Conservation (phyloP, 2,113 vertebrate genomes). For the Melanocharis versteri region DNA sequence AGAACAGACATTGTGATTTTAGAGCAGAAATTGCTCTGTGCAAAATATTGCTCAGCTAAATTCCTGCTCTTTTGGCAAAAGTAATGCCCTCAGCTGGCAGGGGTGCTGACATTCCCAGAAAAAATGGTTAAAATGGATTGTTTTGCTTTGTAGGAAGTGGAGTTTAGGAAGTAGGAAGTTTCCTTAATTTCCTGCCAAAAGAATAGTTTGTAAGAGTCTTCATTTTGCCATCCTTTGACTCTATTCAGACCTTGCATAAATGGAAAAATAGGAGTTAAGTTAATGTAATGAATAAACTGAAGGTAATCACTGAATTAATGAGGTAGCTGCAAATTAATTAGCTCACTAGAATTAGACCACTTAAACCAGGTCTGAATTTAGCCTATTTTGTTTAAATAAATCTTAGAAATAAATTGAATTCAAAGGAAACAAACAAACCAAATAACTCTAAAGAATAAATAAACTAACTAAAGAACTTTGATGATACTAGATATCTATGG, state of each 20-base stretch:
- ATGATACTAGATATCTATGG: neutral
- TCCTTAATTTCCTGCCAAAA: neutral
- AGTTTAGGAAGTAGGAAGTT: too few species aligned
- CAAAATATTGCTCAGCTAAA: neutral
- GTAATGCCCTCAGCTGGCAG: neutral
- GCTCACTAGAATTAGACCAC: neutral
- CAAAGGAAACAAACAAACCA: neutral
- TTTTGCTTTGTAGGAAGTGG: neutral
- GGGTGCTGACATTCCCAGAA: neutral
- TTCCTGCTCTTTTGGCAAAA: neutral
- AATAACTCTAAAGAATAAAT: neutral
- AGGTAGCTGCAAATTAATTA: constrained; percentile 26
- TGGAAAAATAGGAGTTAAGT: constrained; percentile 4
- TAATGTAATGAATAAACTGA: constrained; percentile 38
- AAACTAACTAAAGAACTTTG: neutral
- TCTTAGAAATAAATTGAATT: neutral
- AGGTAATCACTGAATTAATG: constrained; percentile 46
- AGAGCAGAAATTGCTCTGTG: neutral
- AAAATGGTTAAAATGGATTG: neutral
- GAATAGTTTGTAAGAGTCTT: neutral
- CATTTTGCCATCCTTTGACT: neutral
- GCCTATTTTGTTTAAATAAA: neutral
- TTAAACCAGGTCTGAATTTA: neutral
- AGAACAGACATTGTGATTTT: neutral
- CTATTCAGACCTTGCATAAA: neutral